Conservation (phyloP, 2,113 vertebrate species). For the Osmerus mordax region DNA sequence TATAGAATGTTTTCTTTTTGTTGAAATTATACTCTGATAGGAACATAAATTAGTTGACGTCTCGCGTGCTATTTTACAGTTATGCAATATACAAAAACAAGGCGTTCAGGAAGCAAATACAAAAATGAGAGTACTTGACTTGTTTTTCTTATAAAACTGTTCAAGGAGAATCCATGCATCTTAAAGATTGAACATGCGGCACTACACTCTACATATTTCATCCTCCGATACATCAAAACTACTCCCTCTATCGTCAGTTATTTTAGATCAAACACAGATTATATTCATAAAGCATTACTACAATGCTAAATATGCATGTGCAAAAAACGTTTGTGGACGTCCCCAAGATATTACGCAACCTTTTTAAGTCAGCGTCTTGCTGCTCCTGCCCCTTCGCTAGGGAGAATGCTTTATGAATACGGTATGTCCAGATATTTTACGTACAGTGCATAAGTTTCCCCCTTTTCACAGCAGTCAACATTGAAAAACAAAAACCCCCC, state of each 20-base stretch:
- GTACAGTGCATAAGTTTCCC: slow-evolving; percentile 56
- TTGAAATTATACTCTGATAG: slow-evolving; percentile 59
- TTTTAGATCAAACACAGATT: slow-evolving; percentile 65
- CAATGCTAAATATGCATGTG: slow-evolving; percentile 63
- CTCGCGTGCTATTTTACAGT: slow-evolving; percentile 69
- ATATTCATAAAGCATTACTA: slow-evolving; percentile 76
- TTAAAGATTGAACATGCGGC: slow-evolving; percentile 70
- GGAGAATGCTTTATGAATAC: slow-evolving; percentile 74
- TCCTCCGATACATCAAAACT: slow-evolving; percentile 73
- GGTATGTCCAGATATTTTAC: slow-evolving; percentile 54
- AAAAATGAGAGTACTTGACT: slow-evolving; percentile 64
- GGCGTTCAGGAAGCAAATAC: slow-evolving; percentile 69
- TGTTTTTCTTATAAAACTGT: slow-evolving; percentile 59
- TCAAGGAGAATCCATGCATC: slow-evolving; percentile 65
- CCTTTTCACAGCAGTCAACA: slow-evolving; percentile 64
- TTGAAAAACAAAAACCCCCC: slow-evolving; percentile 64
- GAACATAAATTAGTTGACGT: slow-evolving; percentile 61
- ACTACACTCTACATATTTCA: slow-evolving; percentile 67
- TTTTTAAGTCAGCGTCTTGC: slow-evolving; percentile 50
- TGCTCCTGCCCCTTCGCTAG: slow-evolving; percentile 27
- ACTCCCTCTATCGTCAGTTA: slow-evolving; percentile 68
- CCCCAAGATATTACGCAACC: slow-evolving; percentile 53
- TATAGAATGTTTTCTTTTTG: slow-evolving; percentile 51
- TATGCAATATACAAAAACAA: slow-evolving; percentile 74
- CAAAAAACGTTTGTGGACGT: slow-evolving; percentile 40